phyloP scores from a whole-genome alignment of 2,113 vertebrate genomes.

The Leptodactylus fuscus region DNA sequence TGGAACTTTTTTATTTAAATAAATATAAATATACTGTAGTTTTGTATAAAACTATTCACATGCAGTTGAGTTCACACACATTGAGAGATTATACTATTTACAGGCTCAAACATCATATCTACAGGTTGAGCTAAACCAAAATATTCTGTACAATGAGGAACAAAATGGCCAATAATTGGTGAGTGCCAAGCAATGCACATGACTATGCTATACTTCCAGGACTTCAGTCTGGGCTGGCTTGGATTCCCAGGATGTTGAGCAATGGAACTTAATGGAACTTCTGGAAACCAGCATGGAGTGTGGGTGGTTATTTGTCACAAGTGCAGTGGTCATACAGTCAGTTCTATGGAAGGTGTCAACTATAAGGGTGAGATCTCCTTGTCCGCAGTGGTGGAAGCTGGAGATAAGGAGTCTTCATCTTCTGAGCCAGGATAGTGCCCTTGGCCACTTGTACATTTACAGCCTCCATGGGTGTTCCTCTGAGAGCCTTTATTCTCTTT shows the following conservation, averaged over 20 bases:
- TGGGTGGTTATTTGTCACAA: not conserved
- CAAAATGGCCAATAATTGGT: not conserved
- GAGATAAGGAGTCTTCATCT: constrained; percentile 94
- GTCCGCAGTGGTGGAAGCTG: constrained; percentile 87
- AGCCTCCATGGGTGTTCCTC: constrained; percentile 83
- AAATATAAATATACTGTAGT: constrained; percentile 93
- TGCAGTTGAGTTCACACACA: constrained; percentile 67
- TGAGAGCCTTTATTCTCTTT: constrained; percentile 94
- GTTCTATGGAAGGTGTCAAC: not conserved
- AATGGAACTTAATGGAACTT: not conserved
- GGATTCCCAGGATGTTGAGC: not conserved
- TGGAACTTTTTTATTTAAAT: constrained; percentile 91
- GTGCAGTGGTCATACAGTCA: constrained; percentile 21
- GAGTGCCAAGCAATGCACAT: constrained; percentile 22
- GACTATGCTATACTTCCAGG: not conserved
- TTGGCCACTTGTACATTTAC: constrained; percentile 87
- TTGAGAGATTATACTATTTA: constrained; percentile 62
- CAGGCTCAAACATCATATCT: constrained; percentile 63
- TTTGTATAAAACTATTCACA: constrained; percentile 87
- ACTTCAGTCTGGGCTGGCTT: not conserved
- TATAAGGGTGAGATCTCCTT: constrained; percentile 89
- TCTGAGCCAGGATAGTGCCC: constrained; percentile 90
- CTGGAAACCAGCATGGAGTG: not conserved
- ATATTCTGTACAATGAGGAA: constrained; percentile 48
- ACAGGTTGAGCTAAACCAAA: constrained; percentile 61